phyloP scores from a whole-genome alignment of 92 coral and sea anemone genomes.

The Zoanthus gigantus region DNA sequence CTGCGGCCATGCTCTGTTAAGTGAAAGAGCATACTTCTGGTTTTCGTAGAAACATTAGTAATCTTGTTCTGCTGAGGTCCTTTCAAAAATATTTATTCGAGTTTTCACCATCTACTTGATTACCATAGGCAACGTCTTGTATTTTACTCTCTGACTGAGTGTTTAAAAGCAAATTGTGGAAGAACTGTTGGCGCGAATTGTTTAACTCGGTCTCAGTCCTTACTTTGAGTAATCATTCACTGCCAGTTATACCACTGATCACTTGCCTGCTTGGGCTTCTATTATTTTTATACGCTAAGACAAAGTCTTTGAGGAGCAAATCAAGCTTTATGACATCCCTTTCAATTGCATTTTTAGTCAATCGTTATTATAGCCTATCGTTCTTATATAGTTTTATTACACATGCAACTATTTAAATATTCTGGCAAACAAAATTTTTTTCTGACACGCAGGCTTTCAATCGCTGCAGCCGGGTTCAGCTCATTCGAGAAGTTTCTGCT shows the following conservation, averaged over 20 bases:
- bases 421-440: not conserved
- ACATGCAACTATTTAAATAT: not conserved
- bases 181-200: not conserved
- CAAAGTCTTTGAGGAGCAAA: too few species aligned
- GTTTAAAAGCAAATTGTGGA: not conserved
- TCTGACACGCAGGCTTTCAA: not conserved
- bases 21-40: not conserved
- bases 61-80: not conserved
- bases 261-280: not conserved
- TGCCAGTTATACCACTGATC: not conserved
- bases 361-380: too few species aligned
- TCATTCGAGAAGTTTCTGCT: not conserved
- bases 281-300: too few species aligned
- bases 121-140: not conserved
- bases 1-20: not conserved
- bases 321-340: too few species aligned
- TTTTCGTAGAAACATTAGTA: not conserved
- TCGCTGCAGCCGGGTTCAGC: not conserved
- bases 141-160: not conserved
- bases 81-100: not conserved
- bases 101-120: not conserved
- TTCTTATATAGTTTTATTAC: not conserved
- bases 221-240: not conserved
- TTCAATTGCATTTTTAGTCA: too few species aligned
- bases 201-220: not conserved